A percentile compares a stretch with the other conserved stretches of the same genome.
These are phyloP conservation scores for Actinia tenebrosa DNA, from an alignment of 64 coral and sea anemone genomes.

Conservation along the genomic window DNA sequence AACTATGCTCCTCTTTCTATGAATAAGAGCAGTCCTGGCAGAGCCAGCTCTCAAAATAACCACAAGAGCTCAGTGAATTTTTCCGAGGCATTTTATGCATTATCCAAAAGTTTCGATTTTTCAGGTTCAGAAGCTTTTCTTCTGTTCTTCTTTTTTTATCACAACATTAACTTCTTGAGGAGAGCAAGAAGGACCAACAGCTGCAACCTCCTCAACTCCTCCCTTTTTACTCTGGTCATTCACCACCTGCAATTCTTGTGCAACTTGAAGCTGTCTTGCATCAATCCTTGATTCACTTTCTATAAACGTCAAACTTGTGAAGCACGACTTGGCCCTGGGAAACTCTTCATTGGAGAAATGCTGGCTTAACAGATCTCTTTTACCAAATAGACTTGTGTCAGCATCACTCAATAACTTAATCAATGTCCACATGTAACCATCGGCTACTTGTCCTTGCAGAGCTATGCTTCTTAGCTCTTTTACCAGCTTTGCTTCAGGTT, in stretches of 20 bases:
- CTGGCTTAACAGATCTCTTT: background rate
- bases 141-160: background rate
- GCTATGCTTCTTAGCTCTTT: constrained; percentile 6
- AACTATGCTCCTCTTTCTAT: too few relatives aligned
- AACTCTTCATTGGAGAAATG: constrained; percentile 20
- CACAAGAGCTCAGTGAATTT: background rate
- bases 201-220: background rate
- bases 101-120: background rate
- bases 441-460: background rate
- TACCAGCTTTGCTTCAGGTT: background rate
- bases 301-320: background rate
- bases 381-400: background rate
- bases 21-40: too few relatives aligned
- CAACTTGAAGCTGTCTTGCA: background rate
- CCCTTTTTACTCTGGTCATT: background rate
- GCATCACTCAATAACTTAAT: constrained; percentile 9
- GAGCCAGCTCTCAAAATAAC: background rate
- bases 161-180: background rate
- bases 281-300: background rate
- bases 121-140: background rate
- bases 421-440: constrained; percentile 31
- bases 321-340: background rate
- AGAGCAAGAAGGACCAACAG: background rate
- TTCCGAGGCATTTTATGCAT: constrained; percentile 5
- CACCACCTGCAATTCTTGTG: background rate